phyloP scores from a whole-genome alignment of 2,888 invertebrate species.

The Athalia rosae region DNA sequence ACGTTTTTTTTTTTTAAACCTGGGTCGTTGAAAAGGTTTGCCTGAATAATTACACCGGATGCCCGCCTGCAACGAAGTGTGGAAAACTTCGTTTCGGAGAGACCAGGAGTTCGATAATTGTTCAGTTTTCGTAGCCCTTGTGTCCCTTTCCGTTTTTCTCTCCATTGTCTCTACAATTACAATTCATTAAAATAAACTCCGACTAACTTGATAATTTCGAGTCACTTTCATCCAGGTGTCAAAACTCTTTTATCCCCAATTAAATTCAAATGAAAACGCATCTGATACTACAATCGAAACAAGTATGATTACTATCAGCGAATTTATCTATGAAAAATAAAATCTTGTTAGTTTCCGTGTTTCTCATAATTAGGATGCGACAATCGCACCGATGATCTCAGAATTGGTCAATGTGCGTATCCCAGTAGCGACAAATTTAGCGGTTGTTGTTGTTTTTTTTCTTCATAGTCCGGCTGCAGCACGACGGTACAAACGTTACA shows the following conservation, averaged over 20 bases:
- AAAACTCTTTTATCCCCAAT: no score
- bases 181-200: neutral
- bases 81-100: neutral
- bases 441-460: no score
- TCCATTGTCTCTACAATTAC: constrained; percentile 9
- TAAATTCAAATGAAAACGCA: no score
- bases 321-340: no score
- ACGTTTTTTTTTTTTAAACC: constrained; percentile 7
- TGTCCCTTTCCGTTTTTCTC: neutral
- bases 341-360: no score
- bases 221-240: no score
- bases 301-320: no score
- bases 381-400: no score
- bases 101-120: constrained; percentile 25
- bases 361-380: no score
- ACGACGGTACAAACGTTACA: neutral
- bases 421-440: no score
- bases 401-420: no score
- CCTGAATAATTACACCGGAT: constrained; percentile 37
- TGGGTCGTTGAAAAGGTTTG: constrained; percentile 35
- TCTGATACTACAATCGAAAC: no score
- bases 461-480: neutral
- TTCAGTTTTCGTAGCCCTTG: constrained; percentile 10
- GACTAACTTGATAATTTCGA: neutral
- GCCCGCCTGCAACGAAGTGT: constrained; percentile 1